These are phyloP conservation scores for Athene cunicularia DNA, from an alignment of 2,113 vertebrate species.

Conservation along the genomic window DNA sequence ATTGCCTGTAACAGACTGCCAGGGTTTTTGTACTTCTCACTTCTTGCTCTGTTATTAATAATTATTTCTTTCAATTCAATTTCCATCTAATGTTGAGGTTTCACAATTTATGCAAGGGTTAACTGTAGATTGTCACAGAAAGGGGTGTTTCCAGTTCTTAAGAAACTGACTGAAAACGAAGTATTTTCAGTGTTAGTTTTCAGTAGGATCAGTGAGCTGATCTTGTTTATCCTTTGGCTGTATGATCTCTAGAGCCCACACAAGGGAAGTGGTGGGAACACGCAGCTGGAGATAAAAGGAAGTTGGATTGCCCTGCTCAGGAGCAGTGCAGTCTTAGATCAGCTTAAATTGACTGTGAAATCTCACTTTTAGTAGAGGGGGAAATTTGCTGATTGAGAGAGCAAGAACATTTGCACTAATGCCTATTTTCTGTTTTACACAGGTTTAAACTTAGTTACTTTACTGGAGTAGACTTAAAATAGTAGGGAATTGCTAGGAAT, in stretches of 20 bases:
- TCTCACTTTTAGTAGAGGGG: constrained; percentile 47
- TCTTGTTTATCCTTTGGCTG: constrained; percentile 61
- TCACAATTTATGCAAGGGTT: not conserved
- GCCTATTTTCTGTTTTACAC: not conserved
- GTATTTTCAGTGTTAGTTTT: constrained; percentile 34
- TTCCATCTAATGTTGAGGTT: not conserved
- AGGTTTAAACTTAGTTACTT: not conserved
- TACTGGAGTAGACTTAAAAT: not conserved
- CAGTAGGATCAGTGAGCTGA: constrained; percentile 45
- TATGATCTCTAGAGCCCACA: constrained; percentile 44
- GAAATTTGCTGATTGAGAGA: constrained; percentile 35
- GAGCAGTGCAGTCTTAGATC: constrained; percentile 61
- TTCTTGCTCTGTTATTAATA: not conserved
- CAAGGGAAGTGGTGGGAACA: constrained; percentile 64
- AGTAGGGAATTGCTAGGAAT: not conserved
- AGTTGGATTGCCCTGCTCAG: constrained; percentile 62
- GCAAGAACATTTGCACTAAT: not conserved
- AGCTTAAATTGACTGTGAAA: constrained; percentile 72
- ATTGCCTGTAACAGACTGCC: not conserved
- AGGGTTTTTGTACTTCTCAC: not conserved
- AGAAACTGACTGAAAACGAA: not conserved
- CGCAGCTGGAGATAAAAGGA: constrained; percentile 67
- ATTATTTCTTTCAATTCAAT: fast-evolving
- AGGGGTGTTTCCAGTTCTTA: not conserved
- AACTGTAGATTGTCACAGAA: not conserved